Evolutionary conservation across 92 coral and sea anemone species (phyloP).

Genomic region (Ricordea florida): DNA sequence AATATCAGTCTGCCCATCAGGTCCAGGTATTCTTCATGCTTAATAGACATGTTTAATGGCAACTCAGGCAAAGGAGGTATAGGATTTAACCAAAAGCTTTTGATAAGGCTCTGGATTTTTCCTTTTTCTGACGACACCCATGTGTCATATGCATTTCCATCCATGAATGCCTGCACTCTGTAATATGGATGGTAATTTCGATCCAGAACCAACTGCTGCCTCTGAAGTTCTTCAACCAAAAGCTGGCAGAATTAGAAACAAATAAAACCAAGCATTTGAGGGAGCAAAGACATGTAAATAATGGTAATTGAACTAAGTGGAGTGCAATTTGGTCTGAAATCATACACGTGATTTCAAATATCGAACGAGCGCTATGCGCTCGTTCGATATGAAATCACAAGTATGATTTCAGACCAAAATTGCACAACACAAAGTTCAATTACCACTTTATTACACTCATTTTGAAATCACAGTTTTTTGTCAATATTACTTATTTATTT

Average conservation of each 20-base stretch:
- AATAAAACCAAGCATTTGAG: background rate
- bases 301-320: background rate
- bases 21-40: slow-evolving; percentile 65
- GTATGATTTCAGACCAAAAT: too few species aligned
- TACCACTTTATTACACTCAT: too few species aligned
- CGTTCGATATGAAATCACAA: too few species aligned
- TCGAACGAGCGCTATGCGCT: too few species aligned
- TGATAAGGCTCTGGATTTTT: slow-evolving; percentile 60
- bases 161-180: slow-evolving; percentile 84
- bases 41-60: slow-evolving; percentile 63
- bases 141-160: slow-evolving; percentile 78
- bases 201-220: slow-evolving; percentile 65
- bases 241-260: slow-evolving; percentile 31
- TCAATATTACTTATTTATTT: too few species aligned
- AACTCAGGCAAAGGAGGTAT: slow-evolving; percentile 65
- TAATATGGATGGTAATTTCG: slow-evolving; percentile 86
- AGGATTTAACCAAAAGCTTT: slow-evolving; percentile 70
- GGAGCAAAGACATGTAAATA: background rate
- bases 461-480: too few species aligned
- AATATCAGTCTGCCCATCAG: slow-evolving; percentile 74
- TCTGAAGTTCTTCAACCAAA: slow-evolving; percentile 73
- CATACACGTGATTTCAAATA: too few species aligned
- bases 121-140: slow-evolving; percentile 81
- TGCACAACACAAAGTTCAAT: too few species aligned
- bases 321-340: too few species aligned